phyloP scores from a whole-genome alignment of 2,797 vertebrate genomes.

The Phaenicophaeus curvirostris region DNA sequence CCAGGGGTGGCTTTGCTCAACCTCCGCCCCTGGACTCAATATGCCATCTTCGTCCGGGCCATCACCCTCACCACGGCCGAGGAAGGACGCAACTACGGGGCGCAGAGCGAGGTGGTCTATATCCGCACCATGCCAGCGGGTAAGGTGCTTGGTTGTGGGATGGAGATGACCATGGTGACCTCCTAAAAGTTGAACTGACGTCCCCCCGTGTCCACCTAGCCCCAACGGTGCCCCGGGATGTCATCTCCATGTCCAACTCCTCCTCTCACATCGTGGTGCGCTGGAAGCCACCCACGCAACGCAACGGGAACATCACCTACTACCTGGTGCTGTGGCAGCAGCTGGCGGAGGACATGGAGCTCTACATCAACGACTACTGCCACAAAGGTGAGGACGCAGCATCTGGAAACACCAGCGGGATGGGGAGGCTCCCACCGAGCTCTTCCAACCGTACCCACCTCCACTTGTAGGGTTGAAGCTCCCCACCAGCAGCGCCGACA shows the following conservation, averaged over 20 bases:
- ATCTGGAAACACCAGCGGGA: rapidly evolving
- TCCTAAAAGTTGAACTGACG: not conserved
- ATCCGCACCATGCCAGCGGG: slow-evolving; percentile 80
- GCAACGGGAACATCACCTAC: slow-evolving; percentile 81
- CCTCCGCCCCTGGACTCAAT: slow-evolving; percentile 84
- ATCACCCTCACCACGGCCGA: slow-evolving; percentile 81
- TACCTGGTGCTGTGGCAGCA: slow-evolving; percentile 84
- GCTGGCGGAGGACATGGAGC: slow-evolving; percentile 78
- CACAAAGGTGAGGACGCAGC: slow-evolving; percentile 71
- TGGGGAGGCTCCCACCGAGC: not conserved
- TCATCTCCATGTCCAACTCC: slow-evolving; percentile 82
- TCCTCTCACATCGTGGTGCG: slow-evolving; percentile 81
- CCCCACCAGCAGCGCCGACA: slow-evolving; percentile 79
- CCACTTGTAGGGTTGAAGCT: slow-evolving; percentile 73
- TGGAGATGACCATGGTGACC: rapidly evolving
- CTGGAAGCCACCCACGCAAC: slow-evolving; percentile 81
- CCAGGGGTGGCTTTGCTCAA: slow-evolving; percentile 74
- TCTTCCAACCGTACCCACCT: not conserved
- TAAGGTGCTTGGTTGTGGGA: not conserved
- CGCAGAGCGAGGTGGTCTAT: slow-evolving; percentile 81
- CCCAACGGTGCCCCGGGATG: slow-evolving; percentile 78
- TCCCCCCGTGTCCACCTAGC: slow-evolving; percentile 30
- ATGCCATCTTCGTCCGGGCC: slow-evolving; percentile 80
- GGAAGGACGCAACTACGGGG: slow-evolving; percentile 79
- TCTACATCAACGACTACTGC: slow-evolving; percentile 81